phyloP scores from a whole-genome alignment of 1,140 invertebrate species.

The Nilaparvata lugens region DNA sequence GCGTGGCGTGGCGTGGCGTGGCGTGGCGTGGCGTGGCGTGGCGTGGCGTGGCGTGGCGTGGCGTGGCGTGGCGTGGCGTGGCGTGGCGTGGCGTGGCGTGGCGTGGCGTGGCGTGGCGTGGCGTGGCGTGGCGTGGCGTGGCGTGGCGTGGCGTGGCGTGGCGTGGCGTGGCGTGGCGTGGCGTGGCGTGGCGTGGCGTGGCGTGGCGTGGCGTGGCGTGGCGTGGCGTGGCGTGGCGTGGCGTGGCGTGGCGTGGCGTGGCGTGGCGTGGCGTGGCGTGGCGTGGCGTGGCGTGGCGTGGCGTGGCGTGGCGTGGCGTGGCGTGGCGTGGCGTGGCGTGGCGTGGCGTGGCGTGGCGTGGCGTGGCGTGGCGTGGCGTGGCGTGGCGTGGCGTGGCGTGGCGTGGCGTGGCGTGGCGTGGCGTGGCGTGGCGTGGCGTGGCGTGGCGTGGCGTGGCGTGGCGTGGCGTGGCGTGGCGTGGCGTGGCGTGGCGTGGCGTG shows the following conservation, averaged over 20 bases:
- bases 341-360: background rate
- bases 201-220: too few species aligned
- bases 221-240: slow-evolving; percentile 9
- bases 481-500: slow-evolving; percentile 17
- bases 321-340: slow-evolving; percentile 24
- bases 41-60: too few species aligned
- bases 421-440: slow-evolving; percentile 25
- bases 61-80: too few species aligned
- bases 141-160: too few species aligned
- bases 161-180: too few species aligned
- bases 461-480: slow-evolving; percentile 22
- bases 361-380: slow-evolving; percentile 6
- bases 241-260: slow-evolving; percentile 13
- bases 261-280: slow-evolving; percentile 25
- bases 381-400: background rate
- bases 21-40: too few species aligned
- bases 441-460: slow-evolving; percentile 26
- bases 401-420: too few species aligned
- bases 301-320: slow-evolving; percentile 26
- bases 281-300: slow-evolving; percentile 13
- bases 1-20: too few species aligned
- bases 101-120: too few species aligned
- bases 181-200: too few species aligned
- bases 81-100: too few species aligned
- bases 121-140: too few species aligned